These are phyloP conservation scores for Prinia subflava DNA, from an alignment of 2,113 vertebrate species.

Conservation along the genomic window DNA sequence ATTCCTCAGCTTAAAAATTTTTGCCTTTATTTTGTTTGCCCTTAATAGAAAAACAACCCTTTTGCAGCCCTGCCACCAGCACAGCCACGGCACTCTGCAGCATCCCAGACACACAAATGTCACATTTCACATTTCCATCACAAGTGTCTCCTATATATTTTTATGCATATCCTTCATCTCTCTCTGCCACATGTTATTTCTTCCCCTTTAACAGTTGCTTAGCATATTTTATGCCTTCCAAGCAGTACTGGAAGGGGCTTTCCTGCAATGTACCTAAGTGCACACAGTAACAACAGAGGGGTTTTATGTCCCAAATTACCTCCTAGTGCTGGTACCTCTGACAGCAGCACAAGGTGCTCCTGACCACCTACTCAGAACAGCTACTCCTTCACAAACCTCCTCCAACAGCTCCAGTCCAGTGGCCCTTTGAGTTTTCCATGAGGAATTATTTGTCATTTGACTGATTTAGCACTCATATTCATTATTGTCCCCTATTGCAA, in stretches of 20 bases:
- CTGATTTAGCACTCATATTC: background rate
- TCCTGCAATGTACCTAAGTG: background rate
- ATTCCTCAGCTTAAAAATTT: constrained; percentile 70
- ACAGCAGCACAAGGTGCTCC: background rate
- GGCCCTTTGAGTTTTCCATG: background rate
- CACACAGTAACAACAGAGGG: background rate
- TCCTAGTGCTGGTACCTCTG: background rate
- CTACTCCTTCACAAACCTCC: background rate
- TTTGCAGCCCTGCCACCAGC: constrained; percentile 20
- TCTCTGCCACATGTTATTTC: constrained; percentile 21
- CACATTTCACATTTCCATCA: constrained; percentile 64
- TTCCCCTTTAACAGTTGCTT: background rate
- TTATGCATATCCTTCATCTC: constrained; percentile 49
- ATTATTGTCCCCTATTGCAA: background rate
- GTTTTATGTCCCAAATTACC: background rate
- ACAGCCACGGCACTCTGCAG: background rate
- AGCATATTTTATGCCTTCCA: constrained; percentile 1
- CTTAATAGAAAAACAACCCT: constrained; percentile 50
- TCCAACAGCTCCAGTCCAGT: background rate
- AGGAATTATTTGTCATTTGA: background rate
- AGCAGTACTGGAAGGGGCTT: background rate
- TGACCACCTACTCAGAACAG: background rate
- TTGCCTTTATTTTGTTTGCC: constrained; percentile 67
- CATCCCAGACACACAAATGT: constrained; percentile 58
- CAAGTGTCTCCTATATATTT: constrained; percentile 54